phyloP scores from a whole-genome alignment of 1,140 invertebrate species.

The Homalodisca vitripennis region DNA sequence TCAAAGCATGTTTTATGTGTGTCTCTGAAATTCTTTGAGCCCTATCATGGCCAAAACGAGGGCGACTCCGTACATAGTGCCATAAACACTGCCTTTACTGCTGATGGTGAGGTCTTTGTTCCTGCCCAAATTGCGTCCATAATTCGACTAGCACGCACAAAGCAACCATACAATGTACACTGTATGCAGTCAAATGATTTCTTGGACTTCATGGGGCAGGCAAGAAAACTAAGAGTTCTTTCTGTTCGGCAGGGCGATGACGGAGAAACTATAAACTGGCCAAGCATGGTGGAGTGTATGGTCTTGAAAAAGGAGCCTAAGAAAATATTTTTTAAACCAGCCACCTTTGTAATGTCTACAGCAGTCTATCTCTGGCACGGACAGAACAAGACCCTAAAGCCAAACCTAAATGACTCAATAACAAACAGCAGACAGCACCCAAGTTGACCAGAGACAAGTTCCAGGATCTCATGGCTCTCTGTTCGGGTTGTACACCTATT shows the following conservation, averaged over 20 bases:
- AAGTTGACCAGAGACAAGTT: slow-evolving; percentile 27
- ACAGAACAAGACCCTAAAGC: background rate
- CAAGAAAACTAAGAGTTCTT: slow-evolving; percentile 25
- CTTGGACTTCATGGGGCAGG: background rate
- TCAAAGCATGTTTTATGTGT: slow-evolving; percentile 11
- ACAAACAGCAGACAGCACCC: background rate
- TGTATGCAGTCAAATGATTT: slow-evolving; percentile 11
- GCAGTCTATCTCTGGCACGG: slow-evolving; percentile 1
- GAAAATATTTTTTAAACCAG: slow-evolving; percentile 13
- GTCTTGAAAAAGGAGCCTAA: too few species aligned
- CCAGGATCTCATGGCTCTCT: slow-evolving; percentile 26
- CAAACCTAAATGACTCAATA: slow-evolving; percentile 16
- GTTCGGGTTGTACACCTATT: slow-evolving; percentile 14
- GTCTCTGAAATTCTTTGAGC: too few species aligned
- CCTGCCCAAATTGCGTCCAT: slow-evolving; percentile 17
- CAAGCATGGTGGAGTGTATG: too few species aligned
- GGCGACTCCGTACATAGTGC: slow-evolving; percentile 27
- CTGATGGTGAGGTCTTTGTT: slow-evolving; percentile 11
- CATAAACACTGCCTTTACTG: too few species aligned
- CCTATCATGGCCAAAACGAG: slow-evolving; percentile 29
- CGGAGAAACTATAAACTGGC: slow-evolving; percentile 19
- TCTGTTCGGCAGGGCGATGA: slow-evolving; percentile 11
- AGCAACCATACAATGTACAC: slow-evolving; percentile 4
- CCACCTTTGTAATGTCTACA: background rate
- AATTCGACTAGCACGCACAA: slow-evolving; percentile 11